These are phyloP conservation scores for Drosophila tripunctata DNA, from an alignment of 2,888 invertebrate genomes.

Conservation along the genomic window DNA sequence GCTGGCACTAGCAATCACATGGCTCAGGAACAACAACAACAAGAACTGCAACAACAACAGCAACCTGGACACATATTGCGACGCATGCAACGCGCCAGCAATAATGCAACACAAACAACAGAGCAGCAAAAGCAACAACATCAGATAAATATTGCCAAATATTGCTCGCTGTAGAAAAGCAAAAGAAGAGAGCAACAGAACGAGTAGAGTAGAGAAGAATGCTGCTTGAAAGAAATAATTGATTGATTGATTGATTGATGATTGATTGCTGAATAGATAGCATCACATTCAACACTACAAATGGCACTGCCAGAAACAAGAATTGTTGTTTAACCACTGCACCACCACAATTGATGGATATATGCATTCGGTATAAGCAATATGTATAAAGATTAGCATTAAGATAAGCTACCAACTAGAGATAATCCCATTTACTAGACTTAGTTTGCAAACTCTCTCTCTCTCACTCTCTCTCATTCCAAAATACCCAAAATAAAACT, in stretches of 20 bases:
- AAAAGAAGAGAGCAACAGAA: conserved; percentile 3
- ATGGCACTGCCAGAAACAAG: conserved; percentile 63
- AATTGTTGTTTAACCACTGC: conserved; percentile 41
- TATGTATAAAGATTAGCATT: conserved; percentile 48
- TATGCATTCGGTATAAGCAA: conserved; percentile 45
- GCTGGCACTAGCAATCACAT: conserved; percentile 38
- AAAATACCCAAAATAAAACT: conserved; percentile 1
- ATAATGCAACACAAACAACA: conserved; percentile 62
- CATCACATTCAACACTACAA: conserved; percentile 34
- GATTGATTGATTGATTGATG: background rate
- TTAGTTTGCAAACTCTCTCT: conserved; percentile 30
- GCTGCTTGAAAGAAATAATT: background rate
- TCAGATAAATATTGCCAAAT: conserved; percentile 38
- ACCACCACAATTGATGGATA: conserved; percentile 16
- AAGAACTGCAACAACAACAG: conserved; percentile 2
- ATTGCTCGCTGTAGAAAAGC: conserved; percentile 57
- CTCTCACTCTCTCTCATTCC: conserved; percentile 18
- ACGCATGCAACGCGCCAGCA: conserved; percentile 64
- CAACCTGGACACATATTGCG: conserved; percentile 28
- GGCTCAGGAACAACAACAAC: conserved; percentile 29
- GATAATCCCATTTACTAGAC: conserved; percentile 29
- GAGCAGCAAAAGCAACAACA: conserved; percentile 28
- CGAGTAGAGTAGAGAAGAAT: background rate
- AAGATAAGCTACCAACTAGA: conserved; percentile 6
- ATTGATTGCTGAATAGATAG: background rate